Evolutionary conservation across 53 echinoderm and acorn worm species (phyloP), one percentile per base, ranked within the genome.

Genomic region (Holothuria scabra): DNA sequence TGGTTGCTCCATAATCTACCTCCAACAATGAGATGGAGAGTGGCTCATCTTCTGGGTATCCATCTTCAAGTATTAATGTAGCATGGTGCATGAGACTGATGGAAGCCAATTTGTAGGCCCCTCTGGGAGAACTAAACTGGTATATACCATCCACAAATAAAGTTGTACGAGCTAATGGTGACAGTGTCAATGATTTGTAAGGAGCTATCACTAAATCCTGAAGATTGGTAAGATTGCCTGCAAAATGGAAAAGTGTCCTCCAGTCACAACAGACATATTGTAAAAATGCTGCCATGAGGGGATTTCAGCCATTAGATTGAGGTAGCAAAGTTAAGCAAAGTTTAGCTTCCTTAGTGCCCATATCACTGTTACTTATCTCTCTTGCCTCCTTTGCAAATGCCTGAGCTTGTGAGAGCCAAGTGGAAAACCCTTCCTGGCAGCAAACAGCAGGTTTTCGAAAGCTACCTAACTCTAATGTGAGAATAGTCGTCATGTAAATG

Each of bases 141-240:
- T 95, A 95, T 57, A 35, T 68, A 2, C 95, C 95, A 59, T 90
- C 95, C 18, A 86, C 88, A 66, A 75, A 90, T 12, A 92, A 67
- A 23, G 95, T 88, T 31, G 92, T 95, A 41, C 95, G 76, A 12
- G 92, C 95, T 67, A 88, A 74, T 19, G 90, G 25, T 32, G 95
- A 95, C 24, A 95, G 80, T 26, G 88, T 90, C 4, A 95, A 67
- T 65, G 81, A 62, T 76, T 90, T 92, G 80, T 84, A 32, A 21
- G 92, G 64, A 14, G 90, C 95, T 19, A 92, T 74, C 48, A 95
- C 84, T 55, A 95, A 81, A 37, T 95, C 88, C 87, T 90, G 90
- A n/a, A 95, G 88, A 60, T 95, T 95, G 21, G 95, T 95, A 34
- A 95, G 86, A 38, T 88, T 90, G 30, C 95, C 95, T 95, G 59